Evolutionary conservation across 2,888 invertebrate genomes (phyloP).

Genomic region (Tetragonula carbonaria): DNA sequence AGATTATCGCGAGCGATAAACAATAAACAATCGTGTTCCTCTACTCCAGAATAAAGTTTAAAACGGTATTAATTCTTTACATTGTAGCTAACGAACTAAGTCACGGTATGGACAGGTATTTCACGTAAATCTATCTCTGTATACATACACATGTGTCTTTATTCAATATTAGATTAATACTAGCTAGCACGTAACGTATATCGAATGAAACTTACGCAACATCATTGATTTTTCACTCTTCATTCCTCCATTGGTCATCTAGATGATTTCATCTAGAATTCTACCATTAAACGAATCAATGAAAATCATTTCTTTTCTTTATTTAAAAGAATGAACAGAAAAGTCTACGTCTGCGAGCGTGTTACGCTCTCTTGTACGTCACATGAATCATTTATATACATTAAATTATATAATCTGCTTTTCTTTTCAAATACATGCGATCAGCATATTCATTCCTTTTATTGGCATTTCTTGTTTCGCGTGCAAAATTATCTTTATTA

Average conservation of each 20-base stretch:
- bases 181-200: conserved; percentile 24
- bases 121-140: conserved; percentile 15
- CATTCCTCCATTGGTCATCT: conserved; percentile 12
- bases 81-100: conserved; percentile 44
- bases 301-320: conserved; percentile 8
- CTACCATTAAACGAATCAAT: conserved; percentile 8
- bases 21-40: conserved; percentile 5
- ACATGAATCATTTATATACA: neutral
- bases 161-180: conserved; percentile 32
- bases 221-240: neutral
- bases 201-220: conserved; percentile 5
- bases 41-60: neutral
- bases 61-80: conserved; percentile 43
- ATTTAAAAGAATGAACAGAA: neutral
- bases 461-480: neutral
- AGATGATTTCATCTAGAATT: conserved; percentile 12
- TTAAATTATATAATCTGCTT: neutral
- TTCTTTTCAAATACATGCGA: too few species aligned
- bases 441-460: neutral
- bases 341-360: neutral
- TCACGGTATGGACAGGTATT: conserved; percentile 36
- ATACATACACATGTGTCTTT: conserved; percentile 11
- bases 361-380: conserved; percentile 7
- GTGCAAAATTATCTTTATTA: neutral
- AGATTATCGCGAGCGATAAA: conserved; percentile 7